phyloP scores from a whole-genome alignment of 2,888 invertebrate genomes.

The Cryptophagus acutangulus region DNA sequence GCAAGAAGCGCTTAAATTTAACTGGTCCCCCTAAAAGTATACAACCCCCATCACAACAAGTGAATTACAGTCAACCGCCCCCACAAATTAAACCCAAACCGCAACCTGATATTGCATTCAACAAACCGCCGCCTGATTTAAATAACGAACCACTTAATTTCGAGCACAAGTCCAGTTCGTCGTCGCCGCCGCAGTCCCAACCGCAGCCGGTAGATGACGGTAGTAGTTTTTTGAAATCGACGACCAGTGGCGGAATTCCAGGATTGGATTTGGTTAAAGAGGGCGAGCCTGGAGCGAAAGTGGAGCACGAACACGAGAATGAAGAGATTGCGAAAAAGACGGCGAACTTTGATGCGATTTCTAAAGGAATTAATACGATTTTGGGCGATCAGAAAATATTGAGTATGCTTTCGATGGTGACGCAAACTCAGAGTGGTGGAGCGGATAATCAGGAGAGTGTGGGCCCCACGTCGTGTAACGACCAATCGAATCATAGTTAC shows the following conservation, averaged over 20 bases:
- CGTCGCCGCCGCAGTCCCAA: constrained; percentile 10
- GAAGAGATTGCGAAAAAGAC: not conserved
- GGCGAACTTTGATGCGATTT: constrained; percentile 52
- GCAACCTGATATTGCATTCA: constrained; percentile 16
- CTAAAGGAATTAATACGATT: constrained; percentile 58
- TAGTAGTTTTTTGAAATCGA: constrained; percentile 24
- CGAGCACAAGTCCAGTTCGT: constrained; percentile 18
- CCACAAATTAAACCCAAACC: constrained; percentile 7
- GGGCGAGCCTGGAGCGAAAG: constrained; percentile 23
- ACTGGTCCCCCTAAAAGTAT: not conserved
- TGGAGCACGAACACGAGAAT: constrained; percentile 5
- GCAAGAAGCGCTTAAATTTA: constrained; percentile 54
- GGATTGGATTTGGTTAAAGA: constrained; percentile 66
- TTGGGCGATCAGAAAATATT: constrained; percentile 61
- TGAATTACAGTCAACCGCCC: constrained; percentile 17
- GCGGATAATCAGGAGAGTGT: constrained; percentile 31
- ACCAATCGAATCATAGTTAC: constrained; percentile 29
- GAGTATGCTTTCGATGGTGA: constrained; percentile 53
- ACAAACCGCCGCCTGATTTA: constrained; percentile 36
- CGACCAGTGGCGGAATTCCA: constrained; percentile 58
- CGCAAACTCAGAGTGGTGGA: constrained; percentile 37
- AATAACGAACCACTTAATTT: constrained; percentile 40
- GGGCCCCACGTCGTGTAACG: constrained; percentile 19
- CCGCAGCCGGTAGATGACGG: constrained; percentile 15
- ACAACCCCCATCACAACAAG: not conserved